These are phyloP conservation scores for Sebastes flavidus DNA, from an alignment of 2,797 vertebrate genomes.

Conservation along the genomic window DNA sequence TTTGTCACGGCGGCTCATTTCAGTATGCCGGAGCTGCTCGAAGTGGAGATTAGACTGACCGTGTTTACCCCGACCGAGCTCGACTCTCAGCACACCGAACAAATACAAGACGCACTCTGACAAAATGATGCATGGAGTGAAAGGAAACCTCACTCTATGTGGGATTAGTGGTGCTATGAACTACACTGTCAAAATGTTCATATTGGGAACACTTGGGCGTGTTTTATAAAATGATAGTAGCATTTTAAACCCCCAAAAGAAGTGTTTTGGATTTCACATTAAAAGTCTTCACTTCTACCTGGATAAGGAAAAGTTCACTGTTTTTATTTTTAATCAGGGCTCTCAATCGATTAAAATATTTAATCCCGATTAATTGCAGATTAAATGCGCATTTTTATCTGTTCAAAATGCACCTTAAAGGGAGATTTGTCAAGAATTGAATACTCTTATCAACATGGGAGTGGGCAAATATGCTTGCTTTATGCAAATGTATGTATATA, in stretches of 20 bases:
- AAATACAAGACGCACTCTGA: neutral
- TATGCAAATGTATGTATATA: too few species aligned
- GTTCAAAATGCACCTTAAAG: too few species aligned
- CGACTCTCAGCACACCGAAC: neutral
- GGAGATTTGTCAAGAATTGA: too few species aligned
- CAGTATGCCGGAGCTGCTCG: neutral
- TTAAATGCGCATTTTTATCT: too few species aligned
- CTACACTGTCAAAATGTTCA: neutral
- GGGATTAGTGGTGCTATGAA: neutral
- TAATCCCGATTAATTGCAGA: too few species aligned
- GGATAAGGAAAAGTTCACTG: too few species aligned
- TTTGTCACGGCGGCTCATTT: constrained; percentile 23
- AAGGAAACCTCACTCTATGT: neutral
- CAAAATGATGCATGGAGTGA: neutral
- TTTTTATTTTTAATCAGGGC: too few species aligned
- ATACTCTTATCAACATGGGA: too few species aligned
- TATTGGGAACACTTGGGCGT: neutral
- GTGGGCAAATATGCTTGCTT: too few species aligned
- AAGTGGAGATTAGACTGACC: constrained; percentile 18
- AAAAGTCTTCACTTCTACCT: neutral
- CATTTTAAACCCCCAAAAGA: too few species aligned
- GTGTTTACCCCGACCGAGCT: neutral
- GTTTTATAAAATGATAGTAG: too few species aligned
- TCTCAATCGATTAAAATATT: too few species aligned
- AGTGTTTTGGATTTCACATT: neutral